Base-by-base conservation (phyloP, 2,797 vertebrate genomes). In the Phalloptychus januarius region DNA sequence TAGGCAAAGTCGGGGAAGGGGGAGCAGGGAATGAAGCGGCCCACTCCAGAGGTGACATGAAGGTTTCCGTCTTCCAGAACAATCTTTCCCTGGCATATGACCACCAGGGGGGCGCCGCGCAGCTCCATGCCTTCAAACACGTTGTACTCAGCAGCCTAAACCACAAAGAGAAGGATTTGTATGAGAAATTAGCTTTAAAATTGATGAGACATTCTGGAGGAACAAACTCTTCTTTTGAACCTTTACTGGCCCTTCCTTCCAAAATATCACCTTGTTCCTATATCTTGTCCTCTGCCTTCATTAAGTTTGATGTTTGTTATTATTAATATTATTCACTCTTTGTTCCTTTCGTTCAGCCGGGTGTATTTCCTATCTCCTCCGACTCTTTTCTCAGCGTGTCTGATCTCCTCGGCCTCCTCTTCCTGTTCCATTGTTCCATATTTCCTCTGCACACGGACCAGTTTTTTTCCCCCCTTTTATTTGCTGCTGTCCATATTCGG, bases 61-160 rank as follows among this genome's bases (percentile, higher is more conserved):
- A 99, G 95, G 86, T 95, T 98, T 71, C 96, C 97, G 0, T 99
- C 98, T 80, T 99, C 98, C 94, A 99, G 89, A 87, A 98, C 96
- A 70, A 99, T 97, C 95, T 98, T 99, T 25, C 98, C 98, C 94
- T 99, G 97, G 92, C 97, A 98, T 83, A 99, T 97, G 82, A 99
- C 97, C 87, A 97, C 96, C 63, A 96, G 91, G 0, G 98, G 97
- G 4, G 96, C 97, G 16, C 98, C 98, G 1, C 96, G 97, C 46
- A 99, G 95, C 95, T 99, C 98, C 97, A 97, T 97, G 76, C 98
- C 98, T 93, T 99, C 98, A 58, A 99, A 98, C 88, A 99, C 95
- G 79, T 99, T 99, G 88, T 99, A 99, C 87, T 99, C 98, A 13
- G 97, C 97, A 16, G 88, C 97, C 98, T 99, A 52, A 74, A 84